phyloP scores from a whole-genome alignment of 2,113 vertebrate genomes.

The Tachycineta bicolor region DNA sequence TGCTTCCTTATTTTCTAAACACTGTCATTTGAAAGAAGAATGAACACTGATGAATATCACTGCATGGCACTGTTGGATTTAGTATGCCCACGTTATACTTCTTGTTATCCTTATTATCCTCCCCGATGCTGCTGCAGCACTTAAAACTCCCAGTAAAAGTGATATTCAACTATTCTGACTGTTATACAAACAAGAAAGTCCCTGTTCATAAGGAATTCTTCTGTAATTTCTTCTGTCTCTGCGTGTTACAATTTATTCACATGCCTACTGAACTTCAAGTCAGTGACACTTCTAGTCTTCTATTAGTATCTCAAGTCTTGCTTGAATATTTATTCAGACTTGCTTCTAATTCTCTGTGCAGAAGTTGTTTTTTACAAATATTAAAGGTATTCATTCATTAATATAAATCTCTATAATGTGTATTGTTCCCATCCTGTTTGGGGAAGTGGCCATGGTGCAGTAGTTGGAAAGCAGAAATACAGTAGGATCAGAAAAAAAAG shows the following conservation, averaged over 20 bases:
- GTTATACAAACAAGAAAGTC: background rate
- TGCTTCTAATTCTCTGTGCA: background rate
- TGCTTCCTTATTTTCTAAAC: background rate
- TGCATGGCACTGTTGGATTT: background rate
- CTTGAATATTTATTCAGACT: background rate
- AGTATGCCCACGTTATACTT: background rate
- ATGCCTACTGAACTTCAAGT: background rate
- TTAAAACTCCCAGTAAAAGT: background rate
- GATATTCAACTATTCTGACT: background rate
- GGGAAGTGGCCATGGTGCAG: background rate
- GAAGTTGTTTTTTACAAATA: background rate
- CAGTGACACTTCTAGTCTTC: background rate
- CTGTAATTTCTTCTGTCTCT: slow-evolving; percentile 9
- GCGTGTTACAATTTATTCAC: background rate
- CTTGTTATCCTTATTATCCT: background rate
- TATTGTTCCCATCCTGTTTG: background rate
- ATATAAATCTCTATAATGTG: background rate
- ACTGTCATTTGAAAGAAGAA: background rate
- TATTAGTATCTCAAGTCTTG: background rate
- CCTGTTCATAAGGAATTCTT: slow-evolving; percentile 2
- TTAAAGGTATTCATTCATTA: background rate
- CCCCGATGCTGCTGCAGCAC: background rate
- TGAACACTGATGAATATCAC: background rate
- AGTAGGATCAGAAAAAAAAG: background rate
- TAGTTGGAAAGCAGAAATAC: slow-evolving; percentile 27